phyloP scores from a whole-genome alignment of 1,140 invertebrate species.

The Gerris buenoi region DNA sequence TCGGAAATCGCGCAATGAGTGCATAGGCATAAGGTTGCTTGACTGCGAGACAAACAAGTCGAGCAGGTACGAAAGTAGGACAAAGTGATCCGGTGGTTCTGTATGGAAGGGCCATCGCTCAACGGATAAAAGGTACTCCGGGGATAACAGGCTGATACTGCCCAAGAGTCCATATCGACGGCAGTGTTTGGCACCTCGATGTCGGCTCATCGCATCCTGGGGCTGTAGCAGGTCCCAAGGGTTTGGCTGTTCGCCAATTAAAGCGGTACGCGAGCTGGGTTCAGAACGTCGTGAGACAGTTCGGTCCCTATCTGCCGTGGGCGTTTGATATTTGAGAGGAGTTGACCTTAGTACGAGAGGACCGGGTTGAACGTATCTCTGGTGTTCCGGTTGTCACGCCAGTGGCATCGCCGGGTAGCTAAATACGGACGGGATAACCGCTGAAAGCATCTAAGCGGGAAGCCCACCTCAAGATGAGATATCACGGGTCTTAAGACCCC shows the following conservation, averaged over 20 bases:
- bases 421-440: slow-evolving; percentile 28
- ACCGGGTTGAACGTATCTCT: slow-evolving; percentile 23
- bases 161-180: slow-evolving; percentile 18
- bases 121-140: slow-evolving; percentile 20
- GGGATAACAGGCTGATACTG: slow-evolving; percentile 18
- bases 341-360: slow-evolving; percentile 21
- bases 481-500: no score
- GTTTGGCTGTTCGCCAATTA: slow-evolving; percentile 23
- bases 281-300: slow-evolving; percentile 21
- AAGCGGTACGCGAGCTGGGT: slow-evolving; percentile 18
- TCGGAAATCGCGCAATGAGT: slow-evolving; percentile 16
- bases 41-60: slow-evolving; percentile 16
- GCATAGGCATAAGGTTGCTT: slow-evolving; percentile 18
- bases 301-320: slow-evolving; percentile 20
- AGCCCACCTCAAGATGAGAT: slow-evolving; percentile 22
- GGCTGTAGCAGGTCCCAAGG: slow-evolving; percentile 20
- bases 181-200: slow-evolving; percentile 14
- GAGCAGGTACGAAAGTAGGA: slow-evolving; percentile 19
- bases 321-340: slow-evolving; percentile 17
- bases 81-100: slow-evolving; percentile 18
- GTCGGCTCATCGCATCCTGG: background rate
- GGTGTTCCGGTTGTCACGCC: slow-evolving; percentile 28
- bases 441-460: slow-evolving; percentile 21
- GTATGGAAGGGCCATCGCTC: slow-evolving; percentile 18
- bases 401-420: slow-evolving; percentile 28